These are phyloP conservation scores for Macaria notata DNA, from an alignment of 2,888 invertebrate genomes.

Conservation along the genomic window DNA sequence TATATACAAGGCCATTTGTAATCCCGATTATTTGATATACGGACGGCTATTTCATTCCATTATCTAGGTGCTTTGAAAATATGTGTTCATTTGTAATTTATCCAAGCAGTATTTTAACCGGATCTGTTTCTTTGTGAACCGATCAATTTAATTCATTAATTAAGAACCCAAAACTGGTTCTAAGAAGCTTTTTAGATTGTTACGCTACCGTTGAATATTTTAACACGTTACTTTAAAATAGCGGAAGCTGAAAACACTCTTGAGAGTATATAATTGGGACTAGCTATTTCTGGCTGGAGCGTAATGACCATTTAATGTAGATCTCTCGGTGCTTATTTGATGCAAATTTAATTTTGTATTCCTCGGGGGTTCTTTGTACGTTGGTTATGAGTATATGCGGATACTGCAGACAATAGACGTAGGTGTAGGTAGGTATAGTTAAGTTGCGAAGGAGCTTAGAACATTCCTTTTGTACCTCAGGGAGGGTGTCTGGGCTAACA, in stretches of 20 bases:
- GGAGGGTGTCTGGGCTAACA: conserved; percentile 74
- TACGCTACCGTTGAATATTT: conserved; percentile 13
- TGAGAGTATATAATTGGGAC: conserved; percentile 74
- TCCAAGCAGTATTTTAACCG: conserved; percentile 13
- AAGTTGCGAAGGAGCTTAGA: conserved; percentile 72
- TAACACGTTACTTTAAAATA: conserved; percentile 45
- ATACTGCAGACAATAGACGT: conserved; percentile 50
- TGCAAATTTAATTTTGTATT: conserved; percentile 37
- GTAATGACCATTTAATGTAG: conserved; percentile 52
- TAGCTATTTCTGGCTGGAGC: conserved; percentile 71
- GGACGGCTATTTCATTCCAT: conserved; percentile 52
- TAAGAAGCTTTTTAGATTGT: conserved; percentile 10
- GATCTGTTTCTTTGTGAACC: conserved; percentile 21
- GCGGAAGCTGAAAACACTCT: conserved; percentile 59
- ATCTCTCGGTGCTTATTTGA: conserved; percentile 45
- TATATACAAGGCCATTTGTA: conserved; percentile 57
- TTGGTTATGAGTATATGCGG: conserved; percentile 52
- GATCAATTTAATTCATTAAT: conserved; percentile 24
- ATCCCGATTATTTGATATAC: conserved; percentile 58
- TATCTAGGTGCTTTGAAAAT: conserved; percentile 38
- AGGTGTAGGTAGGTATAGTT: conserved; percentile 66
- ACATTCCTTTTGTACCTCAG: conserved; percentile 58
- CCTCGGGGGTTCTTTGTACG: conserved; percentile 45
- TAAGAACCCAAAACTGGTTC: conserved; percentile 19
- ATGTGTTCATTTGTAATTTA: conserved; percentile 21